These are phyloP conservation scores for Pristiophorus japonicus DNA, from an alignment of 2,113 vertebrate genomes.

Conservation along the genomic window DNA sequence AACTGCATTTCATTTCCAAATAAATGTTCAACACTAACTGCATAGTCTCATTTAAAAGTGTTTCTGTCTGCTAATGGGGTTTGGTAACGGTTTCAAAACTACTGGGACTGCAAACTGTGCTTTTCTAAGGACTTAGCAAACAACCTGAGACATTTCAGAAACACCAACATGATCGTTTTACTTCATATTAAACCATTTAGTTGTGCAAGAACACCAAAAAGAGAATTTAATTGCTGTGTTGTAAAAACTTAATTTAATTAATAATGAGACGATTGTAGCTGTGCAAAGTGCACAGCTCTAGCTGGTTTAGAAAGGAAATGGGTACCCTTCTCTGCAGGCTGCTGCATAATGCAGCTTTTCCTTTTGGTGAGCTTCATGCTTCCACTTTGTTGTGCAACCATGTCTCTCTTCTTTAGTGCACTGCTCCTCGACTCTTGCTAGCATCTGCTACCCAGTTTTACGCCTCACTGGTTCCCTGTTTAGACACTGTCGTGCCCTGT, in stretches of 20 bases:
- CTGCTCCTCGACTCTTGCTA: constrained; percentile 50
- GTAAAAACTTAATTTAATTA: not conserved
- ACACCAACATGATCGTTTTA: not conserved
- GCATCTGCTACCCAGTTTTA: constrained; percentile 58
- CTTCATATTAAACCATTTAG: not conserved
- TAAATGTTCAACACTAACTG: not conserved
- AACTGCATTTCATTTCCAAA: not conserved
- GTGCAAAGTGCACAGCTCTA: not conserved
- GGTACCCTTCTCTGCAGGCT: not conserved
- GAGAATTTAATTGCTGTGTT: not conserved
- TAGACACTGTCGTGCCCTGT: constrained; percentile 55
- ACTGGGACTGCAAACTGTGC: not conserved
- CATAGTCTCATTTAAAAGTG: not conserved
- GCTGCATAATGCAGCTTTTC: not conserved
- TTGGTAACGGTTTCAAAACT: not conserved
- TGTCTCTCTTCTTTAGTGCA: constrained; percentile 39
- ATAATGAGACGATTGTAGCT: not conserved
- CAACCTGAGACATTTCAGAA: not conserved
- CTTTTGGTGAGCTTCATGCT: constrained; percentile 41
- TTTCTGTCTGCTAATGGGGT: not conserved
- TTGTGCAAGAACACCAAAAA: not conserved
- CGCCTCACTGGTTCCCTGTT: constrained; percentile 58
- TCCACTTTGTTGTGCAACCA: constrained; percentile 44
- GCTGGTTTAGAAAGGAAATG: not conserved
- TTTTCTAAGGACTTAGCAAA: not conserved